These are phyloP conservation scores for Axinella damicornis DNA, from an alignment of 37 sponge, comb jelly and placozoan genomes.

Conservation along the genomic window DNA sequence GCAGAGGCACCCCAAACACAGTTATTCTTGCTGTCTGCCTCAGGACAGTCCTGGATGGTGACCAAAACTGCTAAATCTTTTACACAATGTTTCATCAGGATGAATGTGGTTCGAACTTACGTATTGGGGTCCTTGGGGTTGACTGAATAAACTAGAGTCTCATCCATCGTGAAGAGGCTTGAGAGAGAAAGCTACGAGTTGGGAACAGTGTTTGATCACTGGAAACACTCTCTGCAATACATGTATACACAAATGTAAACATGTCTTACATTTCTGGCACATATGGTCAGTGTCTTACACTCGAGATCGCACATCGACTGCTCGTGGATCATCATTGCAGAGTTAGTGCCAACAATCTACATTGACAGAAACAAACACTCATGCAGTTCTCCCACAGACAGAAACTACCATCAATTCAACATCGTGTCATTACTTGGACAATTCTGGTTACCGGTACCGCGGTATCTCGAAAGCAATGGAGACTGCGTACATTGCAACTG, in stretches of 20 bases:
- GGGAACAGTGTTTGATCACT: background rate
- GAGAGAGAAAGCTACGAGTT: constrained; percentile 22
- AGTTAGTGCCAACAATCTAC: constrained; percentile 66
- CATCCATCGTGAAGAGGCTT: constrained; percentile 49
- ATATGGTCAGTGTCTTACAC: constrained; percentile 56
- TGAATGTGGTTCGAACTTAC: constrained; percentile 27
- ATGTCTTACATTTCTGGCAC: constrained; percentile 64
- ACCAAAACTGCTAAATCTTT: background rate
- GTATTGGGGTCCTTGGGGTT: constrained; percentile 44
- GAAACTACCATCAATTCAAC: too few species aligned
- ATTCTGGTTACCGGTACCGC: too few species aligned
- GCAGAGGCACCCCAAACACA: constrained; percentile 56
- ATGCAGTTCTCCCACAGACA: too few species aligned
- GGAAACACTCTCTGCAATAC: background rate
- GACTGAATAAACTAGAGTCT: constrained; percentile 48
- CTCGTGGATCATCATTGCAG: constrained; percentile 47
- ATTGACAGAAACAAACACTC: too few species aligned
- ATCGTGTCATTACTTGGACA: too few species aligned
- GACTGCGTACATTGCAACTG: too few species aligned
- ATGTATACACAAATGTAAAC: background rate
- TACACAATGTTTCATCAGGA: background rate
- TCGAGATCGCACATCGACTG: constrained; percentile 59
- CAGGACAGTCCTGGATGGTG: constrained; percentile 33
- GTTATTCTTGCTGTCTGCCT: constrained; percentile 41
- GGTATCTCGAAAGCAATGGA: too few species aligned